Evolutionary conservation across 2,113 vertebrate species (phyloP).

Genomic region (Antechinus stuartii): DNA sequence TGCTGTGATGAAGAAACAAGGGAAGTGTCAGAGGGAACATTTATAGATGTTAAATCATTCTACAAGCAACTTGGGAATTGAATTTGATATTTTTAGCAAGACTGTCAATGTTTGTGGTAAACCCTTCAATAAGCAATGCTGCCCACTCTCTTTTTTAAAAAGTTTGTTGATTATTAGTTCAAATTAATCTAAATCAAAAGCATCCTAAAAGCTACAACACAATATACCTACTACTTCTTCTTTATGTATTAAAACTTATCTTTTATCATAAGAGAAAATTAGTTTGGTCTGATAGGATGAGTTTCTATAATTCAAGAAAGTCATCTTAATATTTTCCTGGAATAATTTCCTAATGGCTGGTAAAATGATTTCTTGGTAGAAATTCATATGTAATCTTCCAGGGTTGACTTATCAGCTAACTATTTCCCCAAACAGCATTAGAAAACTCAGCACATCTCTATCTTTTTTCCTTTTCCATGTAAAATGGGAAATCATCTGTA

Average conservation of each 20-base stretch:
- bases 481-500: background rate
- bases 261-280: background rate
- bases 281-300: background rate
- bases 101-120: slow-evolving; percentile 12
- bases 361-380: slow-evolving; percentile 16
- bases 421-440: slow-evolving; percentile 36
- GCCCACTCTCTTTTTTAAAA: background rate
- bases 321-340: background rate
- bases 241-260: background rate
- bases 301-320: background rate
- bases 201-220: background rate
- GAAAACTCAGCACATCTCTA: background rate
- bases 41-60: slow-evolving; percentile 16
- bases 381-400: background rate
- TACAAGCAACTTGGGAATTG: slow-evolving; percentile 13
- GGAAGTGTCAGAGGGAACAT: background rate
- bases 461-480: background rate
- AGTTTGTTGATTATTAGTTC: background rate
- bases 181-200: background rate
- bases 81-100: background rate
- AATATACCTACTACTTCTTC: background rate
- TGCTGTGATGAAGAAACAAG: background rate
- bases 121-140: background rate
- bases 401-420: background rate
- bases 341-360: slow-evolving; percentile 12